A percentile compares a stretch with the other conserved stretches of the same genome.
Evolutionary conservation across 2,113 vertebrate genomes (phyloP).

Genomic region (Corythornis cristatus): DNA sequence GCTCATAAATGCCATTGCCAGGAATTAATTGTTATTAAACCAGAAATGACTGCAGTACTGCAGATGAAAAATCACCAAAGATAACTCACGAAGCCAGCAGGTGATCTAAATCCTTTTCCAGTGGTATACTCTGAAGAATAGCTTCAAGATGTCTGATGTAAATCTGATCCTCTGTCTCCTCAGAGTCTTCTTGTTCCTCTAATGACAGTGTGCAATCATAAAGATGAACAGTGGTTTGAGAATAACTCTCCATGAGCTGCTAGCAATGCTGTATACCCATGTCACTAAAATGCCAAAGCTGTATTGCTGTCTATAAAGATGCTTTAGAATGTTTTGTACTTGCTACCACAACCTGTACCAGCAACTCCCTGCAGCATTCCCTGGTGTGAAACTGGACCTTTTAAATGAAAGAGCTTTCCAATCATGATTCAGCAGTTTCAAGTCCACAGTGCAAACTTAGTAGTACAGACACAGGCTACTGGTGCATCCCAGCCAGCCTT

Average conservation of each 20-base stretch:
- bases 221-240: background rate
- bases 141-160: constrained; percentile 75
- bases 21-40: background rate
- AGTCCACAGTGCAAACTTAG: background rate
- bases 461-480: background rate
- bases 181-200: constrained; percentile 68
- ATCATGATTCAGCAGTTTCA: background rate
- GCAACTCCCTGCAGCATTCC: background rate
- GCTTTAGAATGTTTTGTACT: background rate
- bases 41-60: background rate
- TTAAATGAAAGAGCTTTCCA: background rate
- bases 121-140: constrained; percentile 78
- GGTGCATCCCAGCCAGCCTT: background rate
- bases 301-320: background rate
- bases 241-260: background rate
- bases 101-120: constrained; percentile 81
- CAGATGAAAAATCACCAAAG: background rate
- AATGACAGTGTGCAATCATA: background rate
- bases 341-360: background rate
- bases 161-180: constrained; percentile 47
- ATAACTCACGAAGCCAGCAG: constrained; percentile 81
- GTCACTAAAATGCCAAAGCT: background rate
- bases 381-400: background rate
- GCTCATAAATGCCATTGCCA: background rate
- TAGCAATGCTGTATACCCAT: background rate